Percentiles rank a stretch among this genome's conserved stretches.
phyloP scores from a whole-genome alignment of 1,140 invertebrate species.

The Musca domestica region DNA sequence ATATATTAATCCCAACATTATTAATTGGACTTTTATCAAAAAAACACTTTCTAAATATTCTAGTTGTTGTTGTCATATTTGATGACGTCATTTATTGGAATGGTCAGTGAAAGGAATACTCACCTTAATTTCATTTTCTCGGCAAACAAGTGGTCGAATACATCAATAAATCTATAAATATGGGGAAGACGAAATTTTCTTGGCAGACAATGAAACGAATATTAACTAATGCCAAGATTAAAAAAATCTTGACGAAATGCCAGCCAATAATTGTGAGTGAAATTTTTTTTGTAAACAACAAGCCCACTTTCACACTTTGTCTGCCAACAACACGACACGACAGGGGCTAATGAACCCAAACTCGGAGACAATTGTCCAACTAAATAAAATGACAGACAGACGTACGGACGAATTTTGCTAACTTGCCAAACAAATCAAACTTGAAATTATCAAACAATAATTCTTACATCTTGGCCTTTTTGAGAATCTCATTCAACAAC shows the following conservation, averaged over 20 bases:
- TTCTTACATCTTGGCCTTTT: background rate
- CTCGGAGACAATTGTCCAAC: too few species aligned
- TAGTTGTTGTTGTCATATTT: too few species aligned
- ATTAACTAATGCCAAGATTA: conserved; percentile 22
- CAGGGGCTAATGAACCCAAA: too few species aligned
- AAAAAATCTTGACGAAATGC: conserved; percentile 1
- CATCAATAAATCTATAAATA: conserved; percentile 7
- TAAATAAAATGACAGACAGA: too few species aligned
- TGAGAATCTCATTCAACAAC: conserved; percentile 11
- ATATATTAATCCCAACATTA: too few species aligned
- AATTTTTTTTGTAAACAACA: conserved; percentile 17
- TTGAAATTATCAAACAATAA: conserved; percentile 22
- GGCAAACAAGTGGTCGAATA: conserved; percentile 3
- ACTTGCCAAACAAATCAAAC: conserved; percentile 21
- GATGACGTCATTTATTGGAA: too few species aligned
- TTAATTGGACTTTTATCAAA: too few species aligned
- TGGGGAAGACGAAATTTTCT: background rate
- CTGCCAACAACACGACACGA: background rate
- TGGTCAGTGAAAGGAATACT: too few species aligned
- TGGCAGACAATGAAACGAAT: conserved; percentile 13
- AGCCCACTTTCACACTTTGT: conserved; percentile 19
- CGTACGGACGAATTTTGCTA: too few species aligned
- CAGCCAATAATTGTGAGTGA: conserved; percentile 18
- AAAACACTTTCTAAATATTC: too few species aligned
- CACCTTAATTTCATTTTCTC: too few species aligned